Conservation (phyloP, 2,888 invertebrate species). For the Ceramica pisi region DNA sequence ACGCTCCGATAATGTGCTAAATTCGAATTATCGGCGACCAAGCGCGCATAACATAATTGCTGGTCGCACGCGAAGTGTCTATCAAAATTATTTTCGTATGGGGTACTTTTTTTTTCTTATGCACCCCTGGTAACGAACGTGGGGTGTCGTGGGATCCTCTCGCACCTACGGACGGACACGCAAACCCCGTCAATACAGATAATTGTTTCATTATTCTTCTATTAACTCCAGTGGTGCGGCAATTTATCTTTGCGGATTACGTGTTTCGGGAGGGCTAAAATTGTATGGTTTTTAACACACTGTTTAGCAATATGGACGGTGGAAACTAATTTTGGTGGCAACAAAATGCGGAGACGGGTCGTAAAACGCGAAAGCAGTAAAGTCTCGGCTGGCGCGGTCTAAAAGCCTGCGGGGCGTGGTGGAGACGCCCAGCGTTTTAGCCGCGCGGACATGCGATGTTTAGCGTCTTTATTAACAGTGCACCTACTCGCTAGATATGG, state of each 20-base stretch:
- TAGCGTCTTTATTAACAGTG: constrained; percentile 85
- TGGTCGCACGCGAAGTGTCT: constrained; percentile 89
- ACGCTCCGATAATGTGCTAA: constrained; percentile 89
- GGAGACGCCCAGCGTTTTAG: constrained; percentile 86
- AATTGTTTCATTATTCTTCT: constrained; percentile 91
- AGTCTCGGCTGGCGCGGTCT: constrained; percentile 76
- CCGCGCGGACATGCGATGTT: constrained; percentile 78
- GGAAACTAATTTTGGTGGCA: constrained; percentile 77
- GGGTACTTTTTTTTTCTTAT: constrained; percentile 83
- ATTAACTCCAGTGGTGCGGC: constrained; percentile 87
- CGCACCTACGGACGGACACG: constrained; percentile 79
- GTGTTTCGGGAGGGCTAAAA: constrained; percentile 61
- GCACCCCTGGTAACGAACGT: constrained; percentile 76
- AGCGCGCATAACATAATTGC: constrained; percentile 83
- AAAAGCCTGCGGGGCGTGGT: constrained; percentile 83
- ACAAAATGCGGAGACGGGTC: constrained; percentile 79
- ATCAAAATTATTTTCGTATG: constrained; percentile 89
- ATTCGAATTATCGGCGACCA: constrained; percentile 81
- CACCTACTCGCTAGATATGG: constrained; percentile 72
- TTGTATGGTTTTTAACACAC: constrained; percentile 68
- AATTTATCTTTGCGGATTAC: constrained; percentile 78
- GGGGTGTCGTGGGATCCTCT: constrained; percentile 78
- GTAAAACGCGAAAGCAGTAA: constrained; percentile 82
- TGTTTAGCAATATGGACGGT: constrained; percentile 65
- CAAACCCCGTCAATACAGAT: constrained; percentile 85